Base-by-base conservation (phyloP, 92 coral and sea anemone genomes). In the Scolanthus callimorphus region DNA sequence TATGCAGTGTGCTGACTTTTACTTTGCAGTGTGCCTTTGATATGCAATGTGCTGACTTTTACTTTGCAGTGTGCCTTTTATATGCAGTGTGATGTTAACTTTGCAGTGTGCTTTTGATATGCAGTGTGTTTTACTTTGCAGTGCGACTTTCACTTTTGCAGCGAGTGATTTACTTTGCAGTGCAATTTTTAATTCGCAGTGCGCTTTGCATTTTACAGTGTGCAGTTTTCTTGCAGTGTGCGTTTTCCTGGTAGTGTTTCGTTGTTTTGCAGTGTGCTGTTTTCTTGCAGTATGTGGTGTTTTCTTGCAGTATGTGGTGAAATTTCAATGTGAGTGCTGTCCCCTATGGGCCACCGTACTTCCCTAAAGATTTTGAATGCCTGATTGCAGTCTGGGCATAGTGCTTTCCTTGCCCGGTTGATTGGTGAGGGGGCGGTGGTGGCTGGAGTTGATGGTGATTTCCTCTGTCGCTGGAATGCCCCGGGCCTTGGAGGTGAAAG, bases 81-180 rank as follows among this genome's bases (percentile, higher is more conserved):
- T 65, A 19, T 65, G 47, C 72, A 23, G 65, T 65, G 17, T n/a
- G 48, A 65, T 11, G 62, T 31, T 65, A 28, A 1, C 20, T 71
- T 60, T 60, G 70, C 70, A 71, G 70, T 17, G 69, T 27, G 58
- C 37, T 48, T 39, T n/a, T n/a, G n/a, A n/a, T n/a, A n/a, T n/a
- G n/a, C n/a, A n/a, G n/a, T n/a, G n/a, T 60, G 1, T 49, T 60
- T 47, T 60, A 37, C 11, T 71, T 37, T 55, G 70, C 62, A 63
- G 62, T 49, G 28, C 27, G 23, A 28, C 4, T 19, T 20, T 21
- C 27, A 21, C 17, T 20, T 25, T 67, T 48, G 55, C 65, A 55
- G 41, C 1, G 29, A 19, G 37, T 48, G 3, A 19, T 43, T 17
- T 57, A 11, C 26, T 45, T 69, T 59, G 19, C 51, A 61, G 29